Percentiles rank a stretch among this genome's conserved stretches.
phyloP scores from a whole-genome alignment of 2,797 vertebrate species.

The Sorex maritimensis region DNA sequence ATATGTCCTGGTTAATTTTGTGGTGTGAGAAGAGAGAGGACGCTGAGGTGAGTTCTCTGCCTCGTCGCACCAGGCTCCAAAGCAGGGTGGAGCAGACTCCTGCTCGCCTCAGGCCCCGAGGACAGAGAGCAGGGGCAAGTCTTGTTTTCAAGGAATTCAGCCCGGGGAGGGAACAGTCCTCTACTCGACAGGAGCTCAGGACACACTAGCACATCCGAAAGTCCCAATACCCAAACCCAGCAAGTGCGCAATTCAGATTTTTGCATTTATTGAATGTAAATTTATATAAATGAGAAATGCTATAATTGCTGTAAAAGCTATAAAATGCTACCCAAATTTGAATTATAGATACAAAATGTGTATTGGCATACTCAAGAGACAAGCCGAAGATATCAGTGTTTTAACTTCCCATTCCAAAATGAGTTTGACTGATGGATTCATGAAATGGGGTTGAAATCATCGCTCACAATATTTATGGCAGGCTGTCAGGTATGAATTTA shows the following conservation, averaged over 20 bases:
- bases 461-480: too few species aligned
- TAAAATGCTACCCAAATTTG: background rate
- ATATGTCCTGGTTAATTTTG: too few species aligned
- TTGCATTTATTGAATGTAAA: background rate
- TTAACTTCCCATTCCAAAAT: background rate
- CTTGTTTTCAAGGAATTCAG: background rate
- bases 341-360: background rate
- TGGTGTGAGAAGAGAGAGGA: too few species aligned
- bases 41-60: too few species aligned
- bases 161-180: background rate
- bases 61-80: too few species aligned
- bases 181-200: background rate
- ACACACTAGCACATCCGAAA: background rate
- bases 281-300: conserved; percentile 21
- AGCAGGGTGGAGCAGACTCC: too few species aligned
- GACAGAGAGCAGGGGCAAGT: too few species aligned
- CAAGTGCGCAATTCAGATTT: background rate
- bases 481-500: background rate
- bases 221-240: background rate
- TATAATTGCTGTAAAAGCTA: background rate
- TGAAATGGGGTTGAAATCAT: background rate
- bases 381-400: background rate
- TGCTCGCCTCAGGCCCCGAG: too few species aligned
- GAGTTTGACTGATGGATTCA: background rate
- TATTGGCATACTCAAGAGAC: background rate